A percentile compares a stretch with the other conserved stretches of the same genome.
Conservation (phyloP, 1,140 invertebrate genomes). For the Centruroides sculpturatus region DNA sequence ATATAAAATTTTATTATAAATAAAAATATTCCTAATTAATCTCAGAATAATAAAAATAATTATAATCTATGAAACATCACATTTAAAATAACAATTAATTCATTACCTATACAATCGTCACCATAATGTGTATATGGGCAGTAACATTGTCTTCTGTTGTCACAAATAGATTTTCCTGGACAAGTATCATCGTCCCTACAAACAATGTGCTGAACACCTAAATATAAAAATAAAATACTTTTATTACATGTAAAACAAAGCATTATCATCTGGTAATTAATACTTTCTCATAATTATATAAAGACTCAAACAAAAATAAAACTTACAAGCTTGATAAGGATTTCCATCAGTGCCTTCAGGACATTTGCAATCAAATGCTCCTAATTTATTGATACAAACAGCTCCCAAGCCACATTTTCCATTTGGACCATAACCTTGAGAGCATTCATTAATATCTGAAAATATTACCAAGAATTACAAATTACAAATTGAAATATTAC, state of each 20-base stretch:
- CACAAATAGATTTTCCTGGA: constrained; percentile 12
- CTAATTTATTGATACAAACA: constrained; percentile 57
- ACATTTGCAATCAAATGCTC: constrained; percentile 62
- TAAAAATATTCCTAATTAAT: no score
- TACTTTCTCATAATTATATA: no score
- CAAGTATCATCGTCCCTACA: constrained; percentile 12
- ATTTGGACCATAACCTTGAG: constrained; percentile 25
- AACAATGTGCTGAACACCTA: background rate
- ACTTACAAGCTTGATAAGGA: constrained; percentile 34
- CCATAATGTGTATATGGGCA: constrained; percentile 15
- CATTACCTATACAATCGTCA: constrained; percentile 14
- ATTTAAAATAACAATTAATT: background rate
- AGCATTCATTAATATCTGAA: constrained; percentile 68
- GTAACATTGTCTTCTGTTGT: constrained; percentile 7
- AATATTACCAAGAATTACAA: constrained; percentile 2
- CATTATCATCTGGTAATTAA: no score
- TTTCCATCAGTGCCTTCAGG: constrained; percentile 62
- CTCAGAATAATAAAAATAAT: no score
- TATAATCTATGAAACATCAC: no score
- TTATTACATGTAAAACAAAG: no score
- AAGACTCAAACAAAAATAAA: no score
- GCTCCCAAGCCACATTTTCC: constrained; percentile 60
- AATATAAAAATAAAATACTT: background rate
- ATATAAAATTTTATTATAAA: no score
- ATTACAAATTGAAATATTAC: background rate